Base-by-base conservation (phyloP, 2,888 invertebrate genomes). In the Cryptosula pallasiana region DNA sequence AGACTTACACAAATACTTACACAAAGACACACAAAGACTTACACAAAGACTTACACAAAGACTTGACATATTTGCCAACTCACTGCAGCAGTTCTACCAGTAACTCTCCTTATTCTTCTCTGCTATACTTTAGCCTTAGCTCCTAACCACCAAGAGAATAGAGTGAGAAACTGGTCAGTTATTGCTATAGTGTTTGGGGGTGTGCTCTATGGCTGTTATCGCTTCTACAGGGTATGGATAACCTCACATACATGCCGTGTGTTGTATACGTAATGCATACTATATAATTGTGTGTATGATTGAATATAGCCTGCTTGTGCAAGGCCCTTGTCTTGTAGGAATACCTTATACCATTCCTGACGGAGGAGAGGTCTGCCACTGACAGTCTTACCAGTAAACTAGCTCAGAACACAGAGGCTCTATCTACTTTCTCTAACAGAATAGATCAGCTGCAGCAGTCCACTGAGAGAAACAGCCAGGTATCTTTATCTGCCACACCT, bases 391-490 rank as follows among this genome's bases (percentile, higher is more conserved):
- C 45, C 20, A 45, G 45, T 45, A 5, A 20, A 29, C 63, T 63
- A 9, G 9, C 63, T 16, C 32, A 63, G 34, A 20, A 63, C 25
- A 29, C 63, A 32, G 34, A 27, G 34, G 27, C 63, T 63, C 34
- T 63, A 5, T 27, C 63, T 32, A 13, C 2, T 5, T 9, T 63
- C 34, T 16, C 5, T 2, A 32, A 9, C 13, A 32, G 3, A 13
- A 25, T 63, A 32, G 63, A 32, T 3, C 25, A 32, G 5, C 63
- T 63, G 2, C 63, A 63, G 63, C 63, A 63, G n/a, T 29, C 63
- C 13, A 29, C 29, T 34, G 32, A 63, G 13, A 32, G 29, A 25
- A 63, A 63, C 63, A 63, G 32, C 32, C 63, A 63, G 34, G 63
- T 63, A 29, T 32, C 29, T 63, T 32, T 57, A 45, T 45, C 45